Base-by-base conservation (phyloP, 1,140 invertebrate species). In the Ostrea denselamellosa region DNA sequence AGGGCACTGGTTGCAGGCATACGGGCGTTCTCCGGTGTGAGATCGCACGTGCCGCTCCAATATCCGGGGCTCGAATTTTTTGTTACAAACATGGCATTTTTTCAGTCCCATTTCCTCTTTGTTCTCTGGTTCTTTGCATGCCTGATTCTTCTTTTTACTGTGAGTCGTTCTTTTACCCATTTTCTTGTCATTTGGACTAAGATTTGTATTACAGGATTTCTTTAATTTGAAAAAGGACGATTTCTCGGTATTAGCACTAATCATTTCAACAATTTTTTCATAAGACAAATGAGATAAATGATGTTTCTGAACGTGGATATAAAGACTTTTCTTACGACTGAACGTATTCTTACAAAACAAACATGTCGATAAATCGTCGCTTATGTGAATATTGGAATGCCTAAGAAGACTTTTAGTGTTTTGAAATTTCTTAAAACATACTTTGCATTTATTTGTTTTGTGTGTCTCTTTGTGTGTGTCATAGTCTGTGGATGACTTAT, bases 261-360 rank as follows among this genome's bases (percentile, higher is more conserved):
- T 77, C 25, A 34, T 34, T 3, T 34, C 22, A 25, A 25, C 28
- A 77, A 77, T 25, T 77, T 25, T 34, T 77, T 28, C 28, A 14
- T 28, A 77, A 34, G 68, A 34, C 9, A 77, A 14, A 17, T 77
- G 68, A 8, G 68, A 34, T 25, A 34, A 28, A 34, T 77, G 68
- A 28, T 34, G 22, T 17, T 28, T 77, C 12, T 77, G 68, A 14
- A 77, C 28, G 28, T 77, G 68, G 2, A 14, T 22, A 77, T 77
- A 77, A 77, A 77, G 68, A 77, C 25, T 34, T 77, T 77, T 77
- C 68, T 77, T 77, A 44, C 28, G 28, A 77, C 10, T 77, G 28
- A 77, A 77, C 28, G 68, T 77, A 5, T 28, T 34, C 25, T 14
- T 77, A 77, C 68, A 77, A 77, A 77, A 77, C 22, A 25, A 77